A percentile compares a stretch with the other conserved stretches of the same genome.
These are phyloP conservation scores for Habrosyne pyritoides DNA, from an alignment of 2,888 invertebrate species.

Conservation along the genomic window DNA sequence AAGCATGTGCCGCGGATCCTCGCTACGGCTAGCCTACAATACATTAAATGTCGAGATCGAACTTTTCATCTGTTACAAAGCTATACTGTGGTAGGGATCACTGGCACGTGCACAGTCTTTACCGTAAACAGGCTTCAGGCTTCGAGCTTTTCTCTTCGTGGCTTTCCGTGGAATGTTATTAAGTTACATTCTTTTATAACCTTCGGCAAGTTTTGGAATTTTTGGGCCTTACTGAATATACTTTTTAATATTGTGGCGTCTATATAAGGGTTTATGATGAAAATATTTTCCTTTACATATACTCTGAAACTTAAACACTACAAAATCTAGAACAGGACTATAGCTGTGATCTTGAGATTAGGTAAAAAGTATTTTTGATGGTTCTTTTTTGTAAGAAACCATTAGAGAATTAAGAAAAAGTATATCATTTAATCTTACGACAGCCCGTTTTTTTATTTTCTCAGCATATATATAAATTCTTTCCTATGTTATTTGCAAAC, in stretches of 20 bases:
- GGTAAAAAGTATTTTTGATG: too few relatives aligned
- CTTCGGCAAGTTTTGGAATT: constrained; percentile 42
- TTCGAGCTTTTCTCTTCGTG: constrained; percentile 36
- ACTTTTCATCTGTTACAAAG: not conserved
- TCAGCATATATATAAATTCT: too few relatives aligned
- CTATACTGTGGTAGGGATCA: constrained; percentile 23
- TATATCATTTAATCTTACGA: too few relatives aligned
- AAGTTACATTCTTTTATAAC: constrained; percentile 50
- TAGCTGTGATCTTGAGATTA: too few relatives aligned
- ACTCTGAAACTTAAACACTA: constrained; percentile 9
- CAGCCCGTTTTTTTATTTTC: too few relatives aligned
- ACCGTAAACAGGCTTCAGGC: constrained; percentile 34
- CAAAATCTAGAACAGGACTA: constrained; percentile 19
- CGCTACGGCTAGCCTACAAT: too few relatives aligned
- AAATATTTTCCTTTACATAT: constrained; percentile 28
- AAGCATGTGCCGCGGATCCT: too few relatives aligned
- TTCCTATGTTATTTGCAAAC: not conserved
- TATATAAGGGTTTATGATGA: constrained; percentile 31
- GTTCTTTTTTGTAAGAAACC: too few relatives aligned
- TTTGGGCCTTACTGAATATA: constrained; percentile 31
- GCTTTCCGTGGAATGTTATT: constrained; percentile 47
- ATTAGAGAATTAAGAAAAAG: too few relatives aligned
- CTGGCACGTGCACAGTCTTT: constrained; percentile 39
- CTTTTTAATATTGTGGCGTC: constrained; percentile 35
- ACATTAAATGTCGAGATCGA: too few relatives aligned